Percentiles rank a stretch among this genome's conserved stretches.
These are phyloP conservation scores for Ifrita kowaldi DNA, from an alignment of 2,113 vertebrate species.

Conservation along the genomic window DNA sequence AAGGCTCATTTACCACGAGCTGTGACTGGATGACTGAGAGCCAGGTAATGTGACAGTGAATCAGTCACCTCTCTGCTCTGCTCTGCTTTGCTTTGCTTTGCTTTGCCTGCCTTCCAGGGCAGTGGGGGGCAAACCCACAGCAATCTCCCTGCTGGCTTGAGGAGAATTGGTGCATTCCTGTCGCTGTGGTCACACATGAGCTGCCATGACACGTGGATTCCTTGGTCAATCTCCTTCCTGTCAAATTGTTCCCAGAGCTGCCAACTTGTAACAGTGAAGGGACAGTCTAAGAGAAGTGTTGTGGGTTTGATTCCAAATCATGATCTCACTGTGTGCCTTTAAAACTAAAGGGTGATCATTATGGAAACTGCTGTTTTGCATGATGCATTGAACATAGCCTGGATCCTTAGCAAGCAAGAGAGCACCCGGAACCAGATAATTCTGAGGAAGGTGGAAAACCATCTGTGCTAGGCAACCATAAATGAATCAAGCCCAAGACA, in stretches of 20 bases:
- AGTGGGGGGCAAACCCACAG: too few relatives aligned
- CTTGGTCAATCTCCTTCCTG: not conserved
- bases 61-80: not conserved
- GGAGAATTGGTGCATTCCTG: fast-evolving
- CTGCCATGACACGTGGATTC: not conserved
- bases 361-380: not conserved
- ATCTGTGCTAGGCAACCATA: not conserved
- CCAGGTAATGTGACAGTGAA: not conserved
- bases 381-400: fast-evolving
- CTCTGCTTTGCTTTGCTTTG: not conserved
- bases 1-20: not conserved
- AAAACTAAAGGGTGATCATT: not conserved
- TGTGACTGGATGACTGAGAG: not conserved
- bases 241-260: not conserved
- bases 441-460: not conserved
- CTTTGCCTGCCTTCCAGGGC: not conserved
- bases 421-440: not conserved
- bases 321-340: not conserved
- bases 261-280: not conserved
- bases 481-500: not conserved
- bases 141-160: not conserved
- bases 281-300: not conserved
- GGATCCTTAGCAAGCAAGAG: not conserved
- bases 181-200: fast-evolving
- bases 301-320: not conserved